Evolutionary conservation across 2,797 vertebrate species (phyloP).

Genomic region (Brachymystax lenok): DNA sequence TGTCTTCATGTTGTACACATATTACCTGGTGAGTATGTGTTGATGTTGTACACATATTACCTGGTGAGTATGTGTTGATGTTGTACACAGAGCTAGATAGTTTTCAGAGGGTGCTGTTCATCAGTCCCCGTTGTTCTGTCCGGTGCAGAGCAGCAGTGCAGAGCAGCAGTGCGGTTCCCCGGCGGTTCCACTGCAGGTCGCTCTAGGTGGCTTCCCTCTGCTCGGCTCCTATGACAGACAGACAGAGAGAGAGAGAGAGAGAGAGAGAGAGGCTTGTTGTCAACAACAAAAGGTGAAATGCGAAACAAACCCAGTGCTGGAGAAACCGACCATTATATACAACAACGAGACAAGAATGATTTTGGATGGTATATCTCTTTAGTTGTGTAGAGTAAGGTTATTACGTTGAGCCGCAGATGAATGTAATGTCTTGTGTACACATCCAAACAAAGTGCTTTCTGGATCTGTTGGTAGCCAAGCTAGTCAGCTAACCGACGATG

Average conservation of each 20-base stretch:
- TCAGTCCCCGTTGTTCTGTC: too few relatives aligned
- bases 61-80: too few relatives aligned
- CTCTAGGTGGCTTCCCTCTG: slow-evolving; percentile 48
- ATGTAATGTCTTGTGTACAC: slow-evolving; percentile 14
- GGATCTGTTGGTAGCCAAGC: slow-evolving; percentile 71
- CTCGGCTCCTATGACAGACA: slow-evolving; percentile 59
- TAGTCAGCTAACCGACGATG: slow-evolving; percentile 36
- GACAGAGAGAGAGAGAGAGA: too few relatives aligned
- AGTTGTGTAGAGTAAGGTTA: slow-evolving; percentile 6
- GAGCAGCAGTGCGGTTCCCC: neutral
- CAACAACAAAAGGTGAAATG: slow-evolving; percentile 57
- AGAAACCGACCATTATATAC: slow-evolving; percentile 16
- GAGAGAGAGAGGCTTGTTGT: slow-evolving; percentile 33
- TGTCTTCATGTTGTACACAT: too few relatives aligned
- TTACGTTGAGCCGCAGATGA: slow-evolving; percentile 51
- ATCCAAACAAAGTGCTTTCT: slow-evolving; percentile 22
- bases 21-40: too few relatives aligned
- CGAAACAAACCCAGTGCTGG: slow-evolving; percentile 17
- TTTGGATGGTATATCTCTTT: neutral
- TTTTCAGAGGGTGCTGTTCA: too few relatives aligned
- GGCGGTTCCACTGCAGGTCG: slow-evolving; percentile 57
- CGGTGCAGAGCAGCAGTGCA: neutral
- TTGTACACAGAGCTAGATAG: too few relatives aligned
- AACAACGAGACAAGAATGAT: neutral
- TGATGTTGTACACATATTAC: too few relatives aligned